Evolutionary conservation across 1,140 invertebrate species (phyloP).

Genomic region (Reticulitermes speratus): DNA sequence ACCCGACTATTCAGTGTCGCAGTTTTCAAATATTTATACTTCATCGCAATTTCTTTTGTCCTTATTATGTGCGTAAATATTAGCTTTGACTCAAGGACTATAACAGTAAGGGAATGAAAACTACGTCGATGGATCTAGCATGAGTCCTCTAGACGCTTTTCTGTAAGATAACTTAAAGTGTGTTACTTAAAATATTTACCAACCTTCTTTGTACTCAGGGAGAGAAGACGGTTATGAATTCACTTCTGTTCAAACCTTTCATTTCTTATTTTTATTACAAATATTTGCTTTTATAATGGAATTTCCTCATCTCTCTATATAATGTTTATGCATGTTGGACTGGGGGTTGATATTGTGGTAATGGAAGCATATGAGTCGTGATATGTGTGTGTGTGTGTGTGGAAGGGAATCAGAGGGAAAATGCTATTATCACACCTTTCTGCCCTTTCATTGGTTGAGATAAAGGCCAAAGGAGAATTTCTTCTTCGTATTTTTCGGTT

Average conservation of each 20-base stretch:
- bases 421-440: neutral
- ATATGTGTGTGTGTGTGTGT: neutral
- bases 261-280: slow-evolving; percentile 4
- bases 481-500: neutral
- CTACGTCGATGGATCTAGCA: neutral
- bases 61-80: neutral
- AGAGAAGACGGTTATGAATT: neutral
- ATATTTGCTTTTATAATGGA: neutral
- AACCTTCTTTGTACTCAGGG: neutral
- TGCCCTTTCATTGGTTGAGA: neutral
- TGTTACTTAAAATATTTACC: neutral
- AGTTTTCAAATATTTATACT: slow-evolving; percentile 12
- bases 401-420: neutral
- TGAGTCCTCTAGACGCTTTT: neutral
- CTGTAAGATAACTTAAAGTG: neutral
- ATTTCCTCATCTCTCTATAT: neutral
- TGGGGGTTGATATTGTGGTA: neutral
- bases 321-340: neutral
- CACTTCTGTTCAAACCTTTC: neutral
- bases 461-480: neutral
- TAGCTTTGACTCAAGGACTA: neutral
- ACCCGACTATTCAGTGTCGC: neutral
- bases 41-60: slow-evolving; percentile 13
- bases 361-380: neutral
- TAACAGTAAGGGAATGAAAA: neutral